Evolutionary conservation across 2,797 vertebrate species (phyloP).

Genomic region (Chaetophractus vellerosus): DNA sequence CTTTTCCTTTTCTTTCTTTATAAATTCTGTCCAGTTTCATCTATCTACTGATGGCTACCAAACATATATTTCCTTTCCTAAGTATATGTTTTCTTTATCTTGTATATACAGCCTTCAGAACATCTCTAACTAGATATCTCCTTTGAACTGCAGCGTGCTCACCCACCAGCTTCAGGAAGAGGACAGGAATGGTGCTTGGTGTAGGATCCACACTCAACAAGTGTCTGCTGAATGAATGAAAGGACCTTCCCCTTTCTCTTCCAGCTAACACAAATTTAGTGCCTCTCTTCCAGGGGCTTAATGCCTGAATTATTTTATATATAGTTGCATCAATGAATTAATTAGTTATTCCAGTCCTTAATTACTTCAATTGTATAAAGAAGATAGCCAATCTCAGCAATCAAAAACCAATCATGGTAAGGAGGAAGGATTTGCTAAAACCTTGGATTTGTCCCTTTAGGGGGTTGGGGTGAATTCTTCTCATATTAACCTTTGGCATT

Average conservation of each 20-base stretch:
- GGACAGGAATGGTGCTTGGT: neutral
- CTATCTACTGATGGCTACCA: neutral
- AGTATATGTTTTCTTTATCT: neutral
- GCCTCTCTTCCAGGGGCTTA: neutral
- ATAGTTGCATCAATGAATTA: neutral
- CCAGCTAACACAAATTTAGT: neutral
- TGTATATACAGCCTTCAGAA: neutral
- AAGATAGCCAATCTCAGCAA: neutral
- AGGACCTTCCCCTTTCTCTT: neutral
- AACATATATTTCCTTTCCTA: neutral
- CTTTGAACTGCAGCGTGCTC: neutral
- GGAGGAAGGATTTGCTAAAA: neutral
- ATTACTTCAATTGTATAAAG: neutral
- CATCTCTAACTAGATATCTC: neutral
- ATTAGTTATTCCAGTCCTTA: neutral
- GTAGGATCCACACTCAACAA: neutral
- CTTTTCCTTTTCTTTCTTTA: neutral
- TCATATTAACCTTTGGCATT: neutral
- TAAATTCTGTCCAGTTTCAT: neutral
- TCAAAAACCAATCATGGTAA: slow-evolving; percentile 15
- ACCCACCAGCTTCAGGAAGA: neutral
- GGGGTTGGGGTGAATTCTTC: neutral
- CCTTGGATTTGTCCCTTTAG: neutral
- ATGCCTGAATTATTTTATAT: neutral
- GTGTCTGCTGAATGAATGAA: neutral